Conservation (phyloP, 2,888 invertebrate species). For the Clostera curtula region DNA sequence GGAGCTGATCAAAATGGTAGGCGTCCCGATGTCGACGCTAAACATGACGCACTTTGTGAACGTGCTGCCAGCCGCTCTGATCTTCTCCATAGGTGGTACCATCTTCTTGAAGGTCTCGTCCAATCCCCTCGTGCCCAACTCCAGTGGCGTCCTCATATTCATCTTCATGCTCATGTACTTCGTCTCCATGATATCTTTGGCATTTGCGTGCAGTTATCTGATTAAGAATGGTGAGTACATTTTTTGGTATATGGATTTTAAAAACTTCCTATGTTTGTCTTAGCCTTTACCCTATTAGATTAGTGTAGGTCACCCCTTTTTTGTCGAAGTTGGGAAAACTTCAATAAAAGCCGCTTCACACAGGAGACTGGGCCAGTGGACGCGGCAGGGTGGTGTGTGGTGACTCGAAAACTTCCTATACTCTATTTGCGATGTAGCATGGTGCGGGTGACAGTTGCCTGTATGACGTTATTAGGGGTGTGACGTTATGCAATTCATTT, state of each 20-base stretch:
- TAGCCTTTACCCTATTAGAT: neutral
- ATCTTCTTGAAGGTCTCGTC: constrained; percentile 7
- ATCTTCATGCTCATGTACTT: constrained; percentile 29
- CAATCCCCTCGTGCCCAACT: constrained; percentile 7
- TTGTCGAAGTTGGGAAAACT: too few species aligned
- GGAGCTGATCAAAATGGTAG: constrained; percentile 88
- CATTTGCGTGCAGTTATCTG: constrained; percentile 15
- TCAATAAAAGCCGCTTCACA: too few species aligned
- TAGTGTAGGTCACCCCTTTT: too few species aligned
- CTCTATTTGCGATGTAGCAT: too few species aligned
- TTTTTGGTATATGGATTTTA: neutral
- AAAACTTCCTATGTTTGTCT: neutral
- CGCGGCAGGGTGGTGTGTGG: too few species aligned
- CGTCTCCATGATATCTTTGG: constrained; percentile 10
- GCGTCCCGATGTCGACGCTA: constrained; percentile 77
- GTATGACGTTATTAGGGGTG: too few species aligned
- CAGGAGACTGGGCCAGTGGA: too few species aligned
- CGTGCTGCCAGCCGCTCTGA: constrained; percentile 61
- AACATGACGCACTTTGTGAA: constrained; percentile 82
- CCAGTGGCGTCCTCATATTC: constrained; percentile 10
- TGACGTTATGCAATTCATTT: too few species aligned
- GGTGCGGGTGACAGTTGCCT: too few species aligned
- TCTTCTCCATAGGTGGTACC: constrained; percentile 12
- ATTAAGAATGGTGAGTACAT: constrained; percentile 10
- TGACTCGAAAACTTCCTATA: too few species aligned